Evolutionary conservation across 2,888 invertebrate species (phyloP).

Genomic region (Cryptus armator): DNA sequence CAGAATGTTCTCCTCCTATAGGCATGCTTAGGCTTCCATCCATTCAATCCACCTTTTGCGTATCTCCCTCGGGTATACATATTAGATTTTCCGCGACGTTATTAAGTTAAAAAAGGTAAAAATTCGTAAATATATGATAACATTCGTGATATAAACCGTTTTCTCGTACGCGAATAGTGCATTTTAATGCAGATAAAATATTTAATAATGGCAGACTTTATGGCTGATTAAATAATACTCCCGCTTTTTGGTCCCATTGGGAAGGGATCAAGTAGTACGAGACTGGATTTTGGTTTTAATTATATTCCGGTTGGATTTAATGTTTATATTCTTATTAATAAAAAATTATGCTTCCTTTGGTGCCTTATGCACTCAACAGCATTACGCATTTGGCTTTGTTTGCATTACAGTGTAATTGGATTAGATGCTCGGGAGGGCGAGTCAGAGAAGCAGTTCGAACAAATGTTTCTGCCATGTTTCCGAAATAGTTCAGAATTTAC

Average conservation of each 20-base stretch:
- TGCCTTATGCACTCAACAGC: slow-evolving; percentile 3
- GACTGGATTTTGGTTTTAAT: neutral
- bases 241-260: neutral
- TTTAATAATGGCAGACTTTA: neutral
- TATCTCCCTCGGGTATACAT: slow-evolving; percentile 1
- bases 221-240: neutral
- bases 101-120: neutral
- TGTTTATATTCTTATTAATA: neutral
- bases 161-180: no score
- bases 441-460: slow-evolving; percentile 28
- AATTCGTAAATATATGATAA: neutral
- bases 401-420: slow-evolving; percentile 54
- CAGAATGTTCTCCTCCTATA: slow-evolving; percentile 40
- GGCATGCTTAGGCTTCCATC: neutral
- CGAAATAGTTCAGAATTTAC: slow-evolving; percentile 56
- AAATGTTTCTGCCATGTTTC: slow-evolving; percentile 62
- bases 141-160: no score
- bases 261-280: no score
- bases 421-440: slow-evolving; percentile 32
- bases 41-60: slow-evolving; percentile 6
- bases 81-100: slow-evolving; percentile 9
- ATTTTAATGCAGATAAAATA: no score
- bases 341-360: slow-evolving; percentile 12
- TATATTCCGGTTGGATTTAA: slow-evolving; percentile 5
- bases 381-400: neutral